Evolutionary conservation across 2,797 vertebrate genomes (phyloP), one percentile per base, ranked within the genome.

Genomic region (Cyprinella venusta): DNA sequence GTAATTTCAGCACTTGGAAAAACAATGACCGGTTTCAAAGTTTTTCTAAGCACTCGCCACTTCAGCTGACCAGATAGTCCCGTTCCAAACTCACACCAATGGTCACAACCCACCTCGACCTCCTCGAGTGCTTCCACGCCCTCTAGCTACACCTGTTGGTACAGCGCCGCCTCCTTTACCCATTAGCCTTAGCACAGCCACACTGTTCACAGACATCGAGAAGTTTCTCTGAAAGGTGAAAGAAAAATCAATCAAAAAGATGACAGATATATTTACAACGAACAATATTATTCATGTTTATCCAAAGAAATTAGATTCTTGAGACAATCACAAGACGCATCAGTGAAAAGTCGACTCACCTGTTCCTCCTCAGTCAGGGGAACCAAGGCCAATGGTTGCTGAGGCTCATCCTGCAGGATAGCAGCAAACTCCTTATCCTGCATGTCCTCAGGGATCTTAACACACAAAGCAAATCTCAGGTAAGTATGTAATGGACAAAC

Each of bases 171-270:
- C 92, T 84, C 96, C 96, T 90, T 97, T 97, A 82, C 97, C 96
- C 96, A 97, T 97, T 89, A 98, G 95, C 93, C 97, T 95, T 87
- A 98, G 94, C 92, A 98, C 97, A 0, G 97, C 97, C 91, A 96
- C 96, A 74, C 97, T 98, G 93, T 98, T 98, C 93, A 98, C 97
- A 72, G 97, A 98, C 95, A 97, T 96, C 90, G 97, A 98, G 94
- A 97, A 98, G 94, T 98, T 98, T 91, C 97, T 96, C 97, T 97
- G 94, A 70, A 74, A 65, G 15, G n/a, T 7, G 12, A 54, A 21
- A 64, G 40, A 30, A 84, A 19, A 40, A 15, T 6, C 30, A 79
- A 64, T 30, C 45, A 36, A 50, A 61, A 16, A 40, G 8, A 50
- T 61, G 16, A 30, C 2, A 26, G 0, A 61, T 72, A 2, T 21